phyloP scores from a whole-genome alignment of 2,113 vertebrate genomes.

The Phodopus roborovskii region DNA sequence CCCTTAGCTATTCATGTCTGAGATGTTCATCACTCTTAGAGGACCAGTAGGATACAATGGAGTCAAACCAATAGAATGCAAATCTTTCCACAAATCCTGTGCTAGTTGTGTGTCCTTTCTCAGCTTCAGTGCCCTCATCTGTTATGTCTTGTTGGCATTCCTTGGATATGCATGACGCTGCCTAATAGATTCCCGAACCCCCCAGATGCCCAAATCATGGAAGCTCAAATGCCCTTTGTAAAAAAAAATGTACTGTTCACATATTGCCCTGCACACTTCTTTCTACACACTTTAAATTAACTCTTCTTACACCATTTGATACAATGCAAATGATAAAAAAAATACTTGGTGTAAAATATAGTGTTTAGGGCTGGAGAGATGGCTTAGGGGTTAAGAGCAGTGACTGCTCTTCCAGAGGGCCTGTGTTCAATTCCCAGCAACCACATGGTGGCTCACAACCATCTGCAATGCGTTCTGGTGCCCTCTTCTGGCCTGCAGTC shows the following conservation, averaged over 20 bases:
- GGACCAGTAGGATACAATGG: not conserved
- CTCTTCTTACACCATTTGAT: not conserved
- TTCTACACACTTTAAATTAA: not conserved
- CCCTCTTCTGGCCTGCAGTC: too few species aligned
- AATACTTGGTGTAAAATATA: not conserved
- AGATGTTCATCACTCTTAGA: slow-evolving; percentile 10
- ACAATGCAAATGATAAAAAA: not conserved
- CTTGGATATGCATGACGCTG: not conserved
- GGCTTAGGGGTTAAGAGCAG: too few species aligned
- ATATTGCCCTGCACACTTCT: not conserved
- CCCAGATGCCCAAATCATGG: not conserved
- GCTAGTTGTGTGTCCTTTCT: slow-evolving; percentile 3
- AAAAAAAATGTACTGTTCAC: not conserved
- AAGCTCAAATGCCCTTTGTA: not conserved
- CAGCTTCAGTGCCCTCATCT: slow-evolving; percentile 4
- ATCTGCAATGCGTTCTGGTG: too few species aligned
- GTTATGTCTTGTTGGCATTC: slow-evolving; percentile 5
- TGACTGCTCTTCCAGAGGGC: too few species aligned
- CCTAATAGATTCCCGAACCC: not conserved
- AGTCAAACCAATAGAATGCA: not conserved
- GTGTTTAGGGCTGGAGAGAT: too few species aligned
- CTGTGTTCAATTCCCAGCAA: too few species aligned
- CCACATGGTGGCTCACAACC: too few species aligned
- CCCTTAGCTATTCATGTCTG: not conserved
- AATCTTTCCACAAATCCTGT: not conserved